Evolutionary conservation across 2,888 invertebrate species (phyloP).

Genomic region (Nephrotoma flavescens): DNA sequence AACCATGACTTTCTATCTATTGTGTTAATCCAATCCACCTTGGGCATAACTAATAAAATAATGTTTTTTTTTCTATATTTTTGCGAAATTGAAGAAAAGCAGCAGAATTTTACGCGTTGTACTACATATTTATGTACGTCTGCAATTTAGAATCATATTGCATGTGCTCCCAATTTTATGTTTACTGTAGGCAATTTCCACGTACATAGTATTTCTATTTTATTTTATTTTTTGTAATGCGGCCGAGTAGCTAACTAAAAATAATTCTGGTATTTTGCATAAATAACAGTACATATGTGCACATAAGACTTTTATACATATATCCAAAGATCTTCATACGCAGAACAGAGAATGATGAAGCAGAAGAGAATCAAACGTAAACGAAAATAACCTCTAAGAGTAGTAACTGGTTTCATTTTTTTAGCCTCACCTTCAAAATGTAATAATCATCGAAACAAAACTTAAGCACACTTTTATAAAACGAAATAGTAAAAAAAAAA

Average conservation of each 20-base stretch:
- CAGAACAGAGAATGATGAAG: background rate
- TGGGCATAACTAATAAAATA: background rate
- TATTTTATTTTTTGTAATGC: background rate
- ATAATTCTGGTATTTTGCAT: background rate
- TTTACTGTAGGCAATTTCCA: background rate
- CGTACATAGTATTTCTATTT: background rate
- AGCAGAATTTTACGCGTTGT: background rate
- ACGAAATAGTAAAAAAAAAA: background rate
- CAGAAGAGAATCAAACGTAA: background rate
- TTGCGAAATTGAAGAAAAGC: background rate
- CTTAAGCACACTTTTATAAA: background rate
- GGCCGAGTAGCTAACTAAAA: background rate
- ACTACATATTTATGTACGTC: no score
- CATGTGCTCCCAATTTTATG: background rate
- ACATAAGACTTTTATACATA: background rate
- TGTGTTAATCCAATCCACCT: background rate
- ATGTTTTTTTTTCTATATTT: background rate
- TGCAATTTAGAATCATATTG: background rate
- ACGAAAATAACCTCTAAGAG: background rate
- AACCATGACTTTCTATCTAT: background rate
- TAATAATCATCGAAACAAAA: background rate
- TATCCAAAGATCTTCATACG: background rate
- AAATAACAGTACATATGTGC: background rate
- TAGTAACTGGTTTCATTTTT: background rate
- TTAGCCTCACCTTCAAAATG: background rate